phyloP scores from a whole-genome alignment of 2,797 vertebrate genomes.

The Moxostoma hubbsi region DNA sequence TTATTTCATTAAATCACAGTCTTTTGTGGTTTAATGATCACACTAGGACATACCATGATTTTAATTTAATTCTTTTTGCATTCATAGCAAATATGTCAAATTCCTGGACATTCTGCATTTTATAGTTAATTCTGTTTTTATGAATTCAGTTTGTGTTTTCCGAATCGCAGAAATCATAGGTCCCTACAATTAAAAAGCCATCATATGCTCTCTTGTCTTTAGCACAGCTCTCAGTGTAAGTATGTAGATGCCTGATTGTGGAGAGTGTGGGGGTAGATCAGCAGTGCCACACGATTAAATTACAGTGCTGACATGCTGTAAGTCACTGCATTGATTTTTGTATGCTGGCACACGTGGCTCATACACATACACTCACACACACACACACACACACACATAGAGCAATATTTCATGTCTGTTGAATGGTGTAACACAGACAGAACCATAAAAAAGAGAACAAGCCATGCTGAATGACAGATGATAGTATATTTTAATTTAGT shows the following conservation, averaged over 20 bases:
- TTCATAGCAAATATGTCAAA: too few relatives aligned
- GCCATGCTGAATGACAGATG: slow-evolving; percentile 23
- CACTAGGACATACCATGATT: too few relatives aligned
- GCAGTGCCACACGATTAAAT: background rate
- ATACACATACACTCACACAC: background rate
- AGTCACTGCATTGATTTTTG: slow-evolving; percentile 16
- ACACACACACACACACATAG: background rate
- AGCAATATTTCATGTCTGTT: slow-evolving; percentile 15
- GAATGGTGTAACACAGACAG: background rate
- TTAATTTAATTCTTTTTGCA: too few relatives aligned
- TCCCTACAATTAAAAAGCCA: background rate
- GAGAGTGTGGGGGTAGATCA: slow-evolving; percentile 20
- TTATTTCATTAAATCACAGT: too few relatives aligned
- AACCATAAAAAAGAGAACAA: slow-evolving; percentile 15
- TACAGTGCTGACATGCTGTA: slow-evolving; percentile 33
- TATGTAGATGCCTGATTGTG: slow-evolving; percentile 4
- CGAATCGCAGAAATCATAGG: too few relatives aligned
- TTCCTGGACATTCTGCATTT: too few relatives aligned
- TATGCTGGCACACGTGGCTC: background rate
- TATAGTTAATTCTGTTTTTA: too few relatives aligned
- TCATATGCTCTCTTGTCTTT: background rate
- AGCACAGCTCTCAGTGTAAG: background rate
- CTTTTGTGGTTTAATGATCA: too few relatives aligned
- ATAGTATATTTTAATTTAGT: slow-evolving; percentile 36
- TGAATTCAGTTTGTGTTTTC: too few relatives aligned